These are phyloP conservation scores for Eulemur coronatus DNA, from an alignment of 2,797 vertebrate genomes.

Conservation along the genomic window DNA sequence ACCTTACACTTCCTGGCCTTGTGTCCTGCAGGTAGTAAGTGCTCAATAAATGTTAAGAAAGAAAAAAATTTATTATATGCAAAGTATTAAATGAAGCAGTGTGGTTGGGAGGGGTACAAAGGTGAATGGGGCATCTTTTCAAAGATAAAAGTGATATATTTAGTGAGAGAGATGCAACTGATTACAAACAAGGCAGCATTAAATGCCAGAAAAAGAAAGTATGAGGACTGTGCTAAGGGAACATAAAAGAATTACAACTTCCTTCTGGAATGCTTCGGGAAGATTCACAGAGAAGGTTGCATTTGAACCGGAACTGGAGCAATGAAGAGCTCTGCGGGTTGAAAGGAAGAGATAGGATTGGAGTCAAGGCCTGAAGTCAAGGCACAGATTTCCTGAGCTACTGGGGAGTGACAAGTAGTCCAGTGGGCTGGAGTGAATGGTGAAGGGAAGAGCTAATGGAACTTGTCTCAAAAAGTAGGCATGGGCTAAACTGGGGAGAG, in stretches of 20 bases:
- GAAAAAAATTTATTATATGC: background rate
- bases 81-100: background rate
- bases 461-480: background rate
- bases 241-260: background rate
- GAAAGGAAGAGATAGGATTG: background rate
- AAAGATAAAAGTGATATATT: background rate
- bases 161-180: background rate
- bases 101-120: background rate
- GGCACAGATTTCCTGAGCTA: background rate
- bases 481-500: background rate
- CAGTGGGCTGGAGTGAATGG: background rate
- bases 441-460: background rate
- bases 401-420: background rate
- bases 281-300: background rate
- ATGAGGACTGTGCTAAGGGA: background rate
- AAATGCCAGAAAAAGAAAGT: background rate
- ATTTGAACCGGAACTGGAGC: background rate
- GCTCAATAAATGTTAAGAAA: constrained; percentile 43
- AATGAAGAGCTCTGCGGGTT: background rate
- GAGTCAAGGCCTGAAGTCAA: background rate
- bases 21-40: background rate
- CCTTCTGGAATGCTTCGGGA: background rate
- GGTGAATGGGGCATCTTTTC: background rate
- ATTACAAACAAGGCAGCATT: background rate
- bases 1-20: background rate